phyloP scores from a whole-genome alignment of 2,113 vertebrate species.

The Lamprotornis superbus region DNA sequence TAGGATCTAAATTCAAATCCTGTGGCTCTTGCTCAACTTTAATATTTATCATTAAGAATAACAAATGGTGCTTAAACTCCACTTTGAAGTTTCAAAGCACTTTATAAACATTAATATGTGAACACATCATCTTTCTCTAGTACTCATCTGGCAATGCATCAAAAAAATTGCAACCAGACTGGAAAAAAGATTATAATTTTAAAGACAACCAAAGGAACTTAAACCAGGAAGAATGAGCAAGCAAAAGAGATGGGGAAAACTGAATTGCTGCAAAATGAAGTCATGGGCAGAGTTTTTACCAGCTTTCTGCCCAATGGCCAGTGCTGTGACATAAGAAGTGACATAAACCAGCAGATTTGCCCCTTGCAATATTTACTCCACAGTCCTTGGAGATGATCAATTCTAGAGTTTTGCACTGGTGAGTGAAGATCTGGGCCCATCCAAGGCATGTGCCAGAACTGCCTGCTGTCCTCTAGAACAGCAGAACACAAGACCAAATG shows the following conservation, averaged over 20 bases:
- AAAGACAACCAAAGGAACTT: neutral
- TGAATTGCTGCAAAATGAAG: neutral
- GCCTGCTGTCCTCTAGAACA: neutral
- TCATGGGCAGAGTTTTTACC: neutral
- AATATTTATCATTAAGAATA: slow-evolving; percentile 18
- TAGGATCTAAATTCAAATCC: neutral
- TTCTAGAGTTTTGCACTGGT: neutral
- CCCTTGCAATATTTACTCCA: neutral
- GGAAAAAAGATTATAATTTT: neutral
- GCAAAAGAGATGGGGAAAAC: neutral
- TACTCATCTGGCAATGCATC: neutral
- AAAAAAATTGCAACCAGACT: slow-evolving; percentile 15
- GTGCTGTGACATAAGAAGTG: neutral
- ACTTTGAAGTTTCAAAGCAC: neutral
- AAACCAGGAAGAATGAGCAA: neutral
- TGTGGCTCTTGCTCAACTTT: neutral
- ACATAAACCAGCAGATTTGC: neutral
- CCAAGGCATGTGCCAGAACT: neutral
- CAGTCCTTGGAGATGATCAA: neutral
- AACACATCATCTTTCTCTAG: slow-evolving; percentile 22
- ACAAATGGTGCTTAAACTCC: neutral
- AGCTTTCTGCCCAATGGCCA: neutral
- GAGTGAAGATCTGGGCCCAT: neutral
- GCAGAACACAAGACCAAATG: neutral
- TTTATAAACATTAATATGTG: slow-evolving; percentile 25